These are phyloP conservation scores for Aleiodes alternator DNA, from an alignment of 2,888 invertebrate genomes.

Conservation along the genomic window DNA sequence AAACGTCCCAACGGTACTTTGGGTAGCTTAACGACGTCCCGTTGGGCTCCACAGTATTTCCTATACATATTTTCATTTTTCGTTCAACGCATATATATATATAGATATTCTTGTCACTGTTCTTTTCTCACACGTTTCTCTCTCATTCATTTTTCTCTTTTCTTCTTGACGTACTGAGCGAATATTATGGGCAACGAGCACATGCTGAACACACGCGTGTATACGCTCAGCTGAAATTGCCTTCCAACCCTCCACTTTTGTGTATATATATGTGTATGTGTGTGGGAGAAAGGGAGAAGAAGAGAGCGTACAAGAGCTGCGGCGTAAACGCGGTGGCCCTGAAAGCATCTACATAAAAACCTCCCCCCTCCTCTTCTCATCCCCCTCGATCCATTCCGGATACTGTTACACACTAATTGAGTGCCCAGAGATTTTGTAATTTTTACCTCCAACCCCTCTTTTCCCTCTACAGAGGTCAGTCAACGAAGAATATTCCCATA, in stretches of 20 bases:
- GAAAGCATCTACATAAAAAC: constrained; percentile 42
- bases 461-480: neutral
- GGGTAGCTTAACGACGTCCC: constrained; percentile 59
- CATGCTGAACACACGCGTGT: constrained; percentile 32
- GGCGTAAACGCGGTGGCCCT: constrained; percentile 36
- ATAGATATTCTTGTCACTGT: constrained; percentile 32
- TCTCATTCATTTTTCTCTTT: neutral
- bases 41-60: constrained; percentile 49
- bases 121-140: neutral
- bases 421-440: constrained; percentile 63
- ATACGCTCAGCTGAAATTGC: constrained; percentile 22
- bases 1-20: constrained; percentile 60
- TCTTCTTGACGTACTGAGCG: neutral
- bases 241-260: constrained; percentile 37
- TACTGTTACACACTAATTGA: constrained; percentile 65
- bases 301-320: constrained; percentile 18
- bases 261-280: neutral
- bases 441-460: constrained; percentile 51
- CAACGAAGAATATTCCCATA: neutral
- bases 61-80: constrained; percentile 42
- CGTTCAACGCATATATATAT: constrained; percentile 19
- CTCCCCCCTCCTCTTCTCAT: constrained; percentile 44
- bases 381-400: constrained; percentile 45
- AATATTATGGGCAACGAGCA: constrained; percentile 21
- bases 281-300: constrained; percentile 16